Evolutionary conservation across 2,113 vertebrate species (phyloP).

Genomic region (Aegypius monachus): DNA sequence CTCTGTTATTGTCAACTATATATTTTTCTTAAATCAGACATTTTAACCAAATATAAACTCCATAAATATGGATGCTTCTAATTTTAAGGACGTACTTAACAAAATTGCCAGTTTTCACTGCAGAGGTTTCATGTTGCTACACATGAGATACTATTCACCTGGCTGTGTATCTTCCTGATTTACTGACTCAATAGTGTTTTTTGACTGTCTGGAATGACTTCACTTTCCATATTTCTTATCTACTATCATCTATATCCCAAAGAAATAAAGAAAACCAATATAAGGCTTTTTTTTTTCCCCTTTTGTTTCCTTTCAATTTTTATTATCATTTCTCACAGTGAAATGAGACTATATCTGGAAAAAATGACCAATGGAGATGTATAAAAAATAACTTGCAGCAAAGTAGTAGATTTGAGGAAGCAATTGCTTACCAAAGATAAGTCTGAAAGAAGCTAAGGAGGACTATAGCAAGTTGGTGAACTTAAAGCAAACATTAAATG

Average conservation of each 20-base stretch:
- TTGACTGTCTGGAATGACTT: neutral
- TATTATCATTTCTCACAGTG: neutral
- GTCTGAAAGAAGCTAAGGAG: neutral
- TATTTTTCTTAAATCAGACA: conserved; percentile 71
- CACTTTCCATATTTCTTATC: neutral
- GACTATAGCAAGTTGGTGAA: neutral
- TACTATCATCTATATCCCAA: neutral
- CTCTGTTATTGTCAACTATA: conserved; percentile 67
- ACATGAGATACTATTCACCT: neutral
- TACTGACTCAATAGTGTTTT: neutral
- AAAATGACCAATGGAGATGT: neutral
- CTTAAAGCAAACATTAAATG: neutral
- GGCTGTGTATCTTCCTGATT: neutral
- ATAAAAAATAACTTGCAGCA: neutral
- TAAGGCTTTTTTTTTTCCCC: accelerated
- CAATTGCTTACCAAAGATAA: neutral
- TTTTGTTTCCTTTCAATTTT: neutral
- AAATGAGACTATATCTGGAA: neutral
- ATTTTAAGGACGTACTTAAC: neutral
- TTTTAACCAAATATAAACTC: conserved; percentile 53
- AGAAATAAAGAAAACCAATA: neutral
- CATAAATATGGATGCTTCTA: conserved; percentile 36
- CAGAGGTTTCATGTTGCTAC: neutral
- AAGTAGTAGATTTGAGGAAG: neutral
- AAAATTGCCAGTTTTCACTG: neutral